Percentiles rank a stretch among this genome's conserved stretches.
phyloP scores from a whole-genome alignment of 2,888 invertebrate species.

The Meteorus colon region DNA sequence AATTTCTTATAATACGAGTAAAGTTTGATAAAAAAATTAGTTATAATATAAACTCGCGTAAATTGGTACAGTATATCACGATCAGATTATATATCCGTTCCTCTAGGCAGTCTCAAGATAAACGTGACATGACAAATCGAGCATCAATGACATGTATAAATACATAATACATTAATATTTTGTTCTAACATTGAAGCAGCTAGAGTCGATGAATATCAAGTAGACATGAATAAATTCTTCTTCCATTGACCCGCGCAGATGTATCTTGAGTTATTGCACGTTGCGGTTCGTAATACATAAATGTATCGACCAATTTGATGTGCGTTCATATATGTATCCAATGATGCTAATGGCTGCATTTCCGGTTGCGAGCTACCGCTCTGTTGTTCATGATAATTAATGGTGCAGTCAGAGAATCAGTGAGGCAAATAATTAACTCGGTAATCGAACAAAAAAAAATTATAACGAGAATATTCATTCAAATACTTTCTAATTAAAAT shows the following conservation, averaged over 20 bases:
- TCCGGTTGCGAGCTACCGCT: not conserved
- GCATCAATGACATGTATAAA: conserved; percentile 9
- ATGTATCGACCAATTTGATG: conserved; percentile 3
- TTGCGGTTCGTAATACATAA: not conserved
- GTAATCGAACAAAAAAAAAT: not conserved
- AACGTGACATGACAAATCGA: conserved; percentile 6
- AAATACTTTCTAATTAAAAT: no score
- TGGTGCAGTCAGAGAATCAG: not conserved
- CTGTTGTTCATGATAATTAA: not conserved
- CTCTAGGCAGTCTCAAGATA: not conserved
- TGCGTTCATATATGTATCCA: not conserved
- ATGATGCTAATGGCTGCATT: not conserved
- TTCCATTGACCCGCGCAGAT: not conserved
- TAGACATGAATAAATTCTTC: conserved; percentile 19
- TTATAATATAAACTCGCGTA: not conserved
- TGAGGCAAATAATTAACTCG: not conserved
- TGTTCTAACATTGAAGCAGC: not conserved
- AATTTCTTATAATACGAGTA: no score
- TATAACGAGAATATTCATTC: no score
- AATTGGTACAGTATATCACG: no score
- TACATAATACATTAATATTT: conserved; percentile 6
- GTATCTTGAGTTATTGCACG: conserved; percentile 24
- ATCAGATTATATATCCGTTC: not conserved
- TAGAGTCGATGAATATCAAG: conserved; percentile 27
- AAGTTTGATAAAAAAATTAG: not conserved